Evolutionary conservation across 2,113 vertebrate genomes (phyloP).

Genomic region (Microcebus jonahi): DNA sequence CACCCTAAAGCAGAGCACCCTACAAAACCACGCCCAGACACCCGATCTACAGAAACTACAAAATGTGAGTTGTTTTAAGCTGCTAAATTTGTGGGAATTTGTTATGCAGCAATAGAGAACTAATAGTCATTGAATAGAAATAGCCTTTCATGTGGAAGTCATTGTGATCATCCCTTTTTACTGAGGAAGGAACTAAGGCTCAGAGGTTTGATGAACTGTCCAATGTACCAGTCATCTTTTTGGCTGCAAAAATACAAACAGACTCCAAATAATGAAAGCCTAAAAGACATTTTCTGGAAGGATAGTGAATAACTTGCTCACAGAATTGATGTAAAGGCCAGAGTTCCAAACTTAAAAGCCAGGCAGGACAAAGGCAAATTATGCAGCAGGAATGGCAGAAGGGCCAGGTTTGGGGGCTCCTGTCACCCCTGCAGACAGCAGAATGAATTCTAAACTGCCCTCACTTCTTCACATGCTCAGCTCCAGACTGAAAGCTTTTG

Average conservation of each 20-base stretch:
- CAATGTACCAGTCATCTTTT: background rate
- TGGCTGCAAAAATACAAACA: conserved; percentile 47
- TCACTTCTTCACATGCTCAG: background rate
- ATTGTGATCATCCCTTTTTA: background rate
- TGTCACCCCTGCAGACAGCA: background rate
- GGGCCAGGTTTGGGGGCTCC: background rate
- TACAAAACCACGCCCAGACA: background rate
- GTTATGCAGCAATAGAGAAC: background rate
- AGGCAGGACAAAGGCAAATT: background rate
- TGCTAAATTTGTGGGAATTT: background rate
- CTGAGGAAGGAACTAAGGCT: background rate
- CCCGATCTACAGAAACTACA: background rate
- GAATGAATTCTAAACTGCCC: background rate
- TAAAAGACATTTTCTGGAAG: background rate
- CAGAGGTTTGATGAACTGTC: background rate
- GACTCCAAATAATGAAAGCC: background rate
- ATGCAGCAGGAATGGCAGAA: background rate
- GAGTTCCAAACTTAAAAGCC: background rate
- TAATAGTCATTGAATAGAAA: background rate
- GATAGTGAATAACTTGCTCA: background rate
- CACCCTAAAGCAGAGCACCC: background rate
- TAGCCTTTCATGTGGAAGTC: background rate
- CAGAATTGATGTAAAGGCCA: background rate
- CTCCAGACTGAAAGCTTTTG: background rate
- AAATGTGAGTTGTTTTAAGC: background rate